These are phyloP conservation scores for Rutpela maculata DNA, from an alignment of 2,888 invertebrate species.

Conservation along the genomic window DNA sequence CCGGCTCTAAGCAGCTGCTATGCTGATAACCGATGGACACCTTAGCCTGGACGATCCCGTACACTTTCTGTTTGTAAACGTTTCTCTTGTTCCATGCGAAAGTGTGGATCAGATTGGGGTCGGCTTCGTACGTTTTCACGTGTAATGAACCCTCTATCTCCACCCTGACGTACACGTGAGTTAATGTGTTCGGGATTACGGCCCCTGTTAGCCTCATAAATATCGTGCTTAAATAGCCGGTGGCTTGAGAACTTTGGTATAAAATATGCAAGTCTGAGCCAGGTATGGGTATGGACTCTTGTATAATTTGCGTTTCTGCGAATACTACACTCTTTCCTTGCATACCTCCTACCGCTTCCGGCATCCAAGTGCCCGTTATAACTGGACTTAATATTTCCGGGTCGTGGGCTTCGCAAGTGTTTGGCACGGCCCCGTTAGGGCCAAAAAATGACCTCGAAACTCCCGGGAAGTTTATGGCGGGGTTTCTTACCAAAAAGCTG, in stretches of 20 bases:
- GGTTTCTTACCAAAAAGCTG: constrained; percentile 69
- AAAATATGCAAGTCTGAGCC: constrained; percentile 95
- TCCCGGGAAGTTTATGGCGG: constrained; percentile 76
- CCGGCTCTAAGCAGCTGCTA: constrained; percentile 87
- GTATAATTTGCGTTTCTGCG: constrained; percentile 96
- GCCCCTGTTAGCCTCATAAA: constrained; percentile 91
- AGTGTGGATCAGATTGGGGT: constrained; percentile 94
- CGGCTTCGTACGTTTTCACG: constrained; percentile 95
- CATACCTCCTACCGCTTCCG: constrained; percentile 90
- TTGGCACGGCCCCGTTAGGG: constrained; percentile 75
- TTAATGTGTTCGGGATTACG: constrained; percentile 86
- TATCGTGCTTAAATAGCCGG: constrained; percentile 95
- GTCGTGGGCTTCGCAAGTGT: constrained; percentile 89
- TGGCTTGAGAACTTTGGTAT: constrained; percentile 96
- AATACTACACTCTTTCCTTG: constrained; percentile 89
- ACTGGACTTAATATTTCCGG: constrained; percentile 90
- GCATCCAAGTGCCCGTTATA: constrained; percentile 92
- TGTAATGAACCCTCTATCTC: constrained; percentile 94
- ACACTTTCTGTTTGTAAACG: constrained; percentile 96
- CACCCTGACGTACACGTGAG: constrained; percentile 89
- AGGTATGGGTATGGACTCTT: constrained; percentile 95
- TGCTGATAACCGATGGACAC: constrained; percentile 95
- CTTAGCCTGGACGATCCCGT: constrained; percentile 91
- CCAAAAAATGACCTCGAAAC: constrained; percentile 76
- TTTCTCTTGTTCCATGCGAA: constrained; percentile 99